phyloP scores from a whole-genome alignment of 2,113 vertebrate genomes.

The Shinisaurus crocodilurus region DNA sequence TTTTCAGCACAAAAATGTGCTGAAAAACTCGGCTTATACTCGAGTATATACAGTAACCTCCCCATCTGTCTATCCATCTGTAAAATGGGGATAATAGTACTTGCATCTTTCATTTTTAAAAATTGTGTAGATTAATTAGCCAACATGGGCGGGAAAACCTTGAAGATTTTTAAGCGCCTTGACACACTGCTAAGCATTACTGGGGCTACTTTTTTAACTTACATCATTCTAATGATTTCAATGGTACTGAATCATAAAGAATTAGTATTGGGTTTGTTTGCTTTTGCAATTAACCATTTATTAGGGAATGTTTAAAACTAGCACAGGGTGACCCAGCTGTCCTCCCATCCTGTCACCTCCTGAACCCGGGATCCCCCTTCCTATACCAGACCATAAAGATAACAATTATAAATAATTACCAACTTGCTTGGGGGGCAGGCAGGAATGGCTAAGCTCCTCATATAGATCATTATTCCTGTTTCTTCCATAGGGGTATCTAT shows the following conservation, averaged over 20 bases:
- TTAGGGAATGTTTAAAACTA: background rate
- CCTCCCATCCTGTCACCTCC: background rate
- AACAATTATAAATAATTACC: background rate
- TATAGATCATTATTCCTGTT: background rate
- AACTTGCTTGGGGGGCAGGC: background rate
- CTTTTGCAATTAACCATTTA: background rate
- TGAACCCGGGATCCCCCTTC: background rate
- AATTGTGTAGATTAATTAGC: accelerated
- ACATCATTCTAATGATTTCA: background rate
- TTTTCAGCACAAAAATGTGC: no score
- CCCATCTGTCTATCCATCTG: no score
- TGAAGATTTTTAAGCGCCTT: background rate
- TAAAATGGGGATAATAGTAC: background rate
- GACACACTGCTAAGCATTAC: accelerated
- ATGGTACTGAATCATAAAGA: background rate
- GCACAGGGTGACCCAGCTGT: background rate
- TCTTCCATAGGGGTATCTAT: background rate
- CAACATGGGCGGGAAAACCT: background rate
- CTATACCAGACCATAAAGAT: background rate
- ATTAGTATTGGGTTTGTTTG: background rate
- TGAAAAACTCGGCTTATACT: no score
- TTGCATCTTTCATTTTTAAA: background rate
- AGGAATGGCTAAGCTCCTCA: background rate
- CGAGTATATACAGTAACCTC: no score
- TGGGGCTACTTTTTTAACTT: background rate